A percentile compares a stretch with the other conserved stretches of the same genome.
Conservation (phyloP, 1,140 invertebrate genomes). For the Metopolophium dirhodum region DNA sequence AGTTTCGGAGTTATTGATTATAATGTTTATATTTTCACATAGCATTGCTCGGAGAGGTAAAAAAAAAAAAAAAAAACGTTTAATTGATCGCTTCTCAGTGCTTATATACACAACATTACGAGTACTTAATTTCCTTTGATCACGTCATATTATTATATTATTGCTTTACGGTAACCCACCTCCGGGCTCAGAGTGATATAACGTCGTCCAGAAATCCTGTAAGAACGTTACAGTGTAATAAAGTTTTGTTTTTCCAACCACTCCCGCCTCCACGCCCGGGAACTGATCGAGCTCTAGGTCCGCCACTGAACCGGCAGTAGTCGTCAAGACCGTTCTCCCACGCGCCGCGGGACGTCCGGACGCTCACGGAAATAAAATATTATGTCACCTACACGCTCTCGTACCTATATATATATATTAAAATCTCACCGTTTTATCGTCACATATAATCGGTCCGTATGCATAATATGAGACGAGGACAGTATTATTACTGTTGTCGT, state of each 20-base stretch:
- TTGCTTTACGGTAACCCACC: not conserved
- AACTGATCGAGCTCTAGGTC: not conserved
- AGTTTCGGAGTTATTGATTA: not conserved
- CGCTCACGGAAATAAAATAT: not conserved
- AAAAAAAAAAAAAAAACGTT: not conserved
- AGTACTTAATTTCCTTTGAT: not conserved
- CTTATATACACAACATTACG: not conserved
- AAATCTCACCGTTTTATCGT: not conserved
- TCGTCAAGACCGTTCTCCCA: not conserved
- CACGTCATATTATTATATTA: not conserved
- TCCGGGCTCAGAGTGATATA: not conserved
- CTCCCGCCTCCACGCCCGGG: too few species aligned
- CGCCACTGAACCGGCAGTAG: not conserved
- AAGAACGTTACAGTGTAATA: not conserved
- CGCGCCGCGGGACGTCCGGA: constrained; percentile 20
- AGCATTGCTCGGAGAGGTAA: not conserved
- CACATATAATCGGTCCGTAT: not conserved
- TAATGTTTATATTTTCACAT: not conserved
- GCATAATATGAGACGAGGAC: not conserved
- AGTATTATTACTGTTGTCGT: not conserved
- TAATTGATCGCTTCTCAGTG: not conserved
- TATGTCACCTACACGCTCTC: not conserved
- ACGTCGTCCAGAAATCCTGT: not conserved
- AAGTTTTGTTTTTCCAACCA: not conserved
- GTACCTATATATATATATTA: not conserved